Evolutionary conservation across 2,888 invertebrate species (phyloP).

Genomic region (Choristoneura rosaceana): DNA sequence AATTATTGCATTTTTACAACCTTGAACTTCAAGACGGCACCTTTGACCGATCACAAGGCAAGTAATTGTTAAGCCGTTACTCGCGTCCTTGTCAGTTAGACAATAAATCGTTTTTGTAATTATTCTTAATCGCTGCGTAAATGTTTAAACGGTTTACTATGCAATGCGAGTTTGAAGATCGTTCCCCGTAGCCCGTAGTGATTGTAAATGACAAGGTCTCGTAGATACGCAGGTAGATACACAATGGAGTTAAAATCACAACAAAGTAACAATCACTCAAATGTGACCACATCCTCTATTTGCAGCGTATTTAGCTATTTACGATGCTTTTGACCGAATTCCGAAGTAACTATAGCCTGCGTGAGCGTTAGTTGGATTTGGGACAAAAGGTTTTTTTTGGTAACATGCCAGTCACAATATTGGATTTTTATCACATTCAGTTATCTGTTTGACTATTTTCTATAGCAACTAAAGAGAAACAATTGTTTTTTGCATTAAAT

Average conservation of each 20-base stretch:
- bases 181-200: constrained; percentile 20
- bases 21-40: constrained; percentile 24
- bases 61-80: constrained; percentile 10
- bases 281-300: constrained; percentile 36
- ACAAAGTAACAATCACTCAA: constrained; percentile 38
- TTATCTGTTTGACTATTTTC: background rate
- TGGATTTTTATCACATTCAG: no score
- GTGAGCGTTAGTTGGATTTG: constrained; percentile 11
- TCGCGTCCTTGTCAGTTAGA: constrained; percentile 30
- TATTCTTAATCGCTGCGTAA: constrained; percentile 34
- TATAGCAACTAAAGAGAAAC: no score
- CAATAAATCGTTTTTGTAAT: constrained; percentile 37
- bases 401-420: no score
- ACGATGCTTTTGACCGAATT: constrained; percentile 38
- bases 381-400: constrained; percentile 1
- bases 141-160: constrained; percentile 27
- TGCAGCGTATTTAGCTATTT: constrained; percentile 22
- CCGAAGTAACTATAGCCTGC: constrained; percentile 21
- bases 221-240: constrained; percentile 29
- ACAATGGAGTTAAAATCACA: constrained; percentile 31
- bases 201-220: constrained; percentile 33
- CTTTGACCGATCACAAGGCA: constrained; percentile 23
- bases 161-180: constrained; percentile 18
- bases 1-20: background rate
- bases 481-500: background rate